Conservation (phyloP, 2,888 invertebrate species). For the Lasioglossum leucozonium region DNA sequence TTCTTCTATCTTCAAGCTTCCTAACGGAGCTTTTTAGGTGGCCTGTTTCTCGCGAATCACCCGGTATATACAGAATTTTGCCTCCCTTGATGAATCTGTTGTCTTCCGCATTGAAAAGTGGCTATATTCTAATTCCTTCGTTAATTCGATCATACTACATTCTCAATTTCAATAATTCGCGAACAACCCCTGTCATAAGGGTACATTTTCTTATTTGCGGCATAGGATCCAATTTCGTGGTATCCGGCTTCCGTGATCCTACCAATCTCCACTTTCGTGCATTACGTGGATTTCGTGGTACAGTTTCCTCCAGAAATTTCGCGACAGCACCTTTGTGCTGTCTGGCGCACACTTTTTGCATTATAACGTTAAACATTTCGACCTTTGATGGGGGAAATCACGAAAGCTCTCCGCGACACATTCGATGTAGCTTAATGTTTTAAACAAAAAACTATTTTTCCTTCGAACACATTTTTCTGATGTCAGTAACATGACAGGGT, state of each 20-base stretch:
- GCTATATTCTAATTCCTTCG: too few relatives aligned
- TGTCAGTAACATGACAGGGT: too few relatives aligned
- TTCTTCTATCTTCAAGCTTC: too few relatives aligned
- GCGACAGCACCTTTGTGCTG: not conserved
- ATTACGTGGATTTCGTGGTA: not conserved
- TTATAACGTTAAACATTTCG: not conserved
- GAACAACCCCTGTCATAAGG: not conserved
- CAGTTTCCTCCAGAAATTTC: not conserved
- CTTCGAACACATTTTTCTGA: too few relatives aligned
- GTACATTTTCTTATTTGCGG: not conserved
- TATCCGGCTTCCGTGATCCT: not conserved
- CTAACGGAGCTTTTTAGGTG: too few relatives aligned
- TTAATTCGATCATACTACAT: not conserved
- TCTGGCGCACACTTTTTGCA: not conserved
- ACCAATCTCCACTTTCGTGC: not conserved
- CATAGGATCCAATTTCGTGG: not conserved
- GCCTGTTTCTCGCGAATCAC: too few relatives aligned
- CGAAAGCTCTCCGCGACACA: not conserved
- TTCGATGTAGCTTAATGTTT: too few relatives aligned
- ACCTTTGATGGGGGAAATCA: not conserved
- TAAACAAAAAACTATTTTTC: too few relatives aligned
- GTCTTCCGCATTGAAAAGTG: too few relatives aligned
- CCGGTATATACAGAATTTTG: too few relatives aligned
- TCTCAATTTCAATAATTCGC: not conserved
- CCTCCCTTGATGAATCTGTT: too few relatives aligned